Percentiles rank a stretch among this genome's conserved stretches.
These are phyloP conservation scores for Eptesicus fuscus DNA, from an alignment of 2,113 vertebrate species.

Conservation along the genomic window DNA sequence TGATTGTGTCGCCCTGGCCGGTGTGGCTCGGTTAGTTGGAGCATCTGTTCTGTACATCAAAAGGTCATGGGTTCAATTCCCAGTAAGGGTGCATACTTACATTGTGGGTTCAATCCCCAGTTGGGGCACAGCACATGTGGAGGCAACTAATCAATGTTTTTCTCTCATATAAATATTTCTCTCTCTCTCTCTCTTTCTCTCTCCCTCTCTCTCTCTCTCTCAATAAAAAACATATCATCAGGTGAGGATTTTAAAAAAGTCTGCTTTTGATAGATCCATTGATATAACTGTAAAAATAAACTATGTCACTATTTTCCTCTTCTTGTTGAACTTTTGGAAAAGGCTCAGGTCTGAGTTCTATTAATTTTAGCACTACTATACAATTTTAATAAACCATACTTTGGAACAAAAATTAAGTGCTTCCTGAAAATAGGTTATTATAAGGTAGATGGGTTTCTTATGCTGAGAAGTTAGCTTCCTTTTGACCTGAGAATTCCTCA, in stretches of 20 bases:
- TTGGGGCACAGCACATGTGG: no score
- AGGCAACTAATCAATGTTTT: no score
- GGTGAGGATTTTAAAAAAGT: no score
- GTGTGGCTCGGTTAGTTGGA: no score
- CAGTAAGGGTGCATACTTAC: no score
- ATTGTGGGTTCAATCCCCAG: no score
- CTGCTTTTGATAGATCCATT: not conserved
- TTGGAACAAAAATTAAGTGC: conserved; percentile 30
- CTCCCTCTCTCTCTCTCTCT: no score
- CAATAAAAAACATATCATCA: no score
- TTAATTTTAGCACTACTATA: conserved; percentile 19
- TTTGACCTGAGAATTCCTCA: conserved; percentile 14
- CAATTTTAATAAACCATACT: conserved; percentile 42
- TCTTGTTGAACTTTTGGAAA: not conserved
- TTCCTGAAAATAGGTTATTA: conserved; percentile 37
- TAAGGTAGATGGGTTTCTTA: not conserved
- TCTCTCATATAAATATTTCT: no score
- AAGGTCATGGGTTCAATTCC: no score
- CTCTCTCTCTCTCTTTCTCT: no score
- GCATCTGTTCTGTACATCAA: no score
- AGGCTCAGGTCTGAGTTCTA: not conserved
- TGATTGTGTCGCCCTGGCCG: not conserved
- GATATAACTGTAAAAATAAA: not conserved
- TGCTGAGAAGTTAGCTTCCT: not conserved
- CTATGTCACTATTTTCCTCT: not conserved